These are phyloP conservation scores for Sphaerophoria taeniata DNA, from an alignment of 2,888 invertebrate species.

Conservation along the genomic window DNA sequence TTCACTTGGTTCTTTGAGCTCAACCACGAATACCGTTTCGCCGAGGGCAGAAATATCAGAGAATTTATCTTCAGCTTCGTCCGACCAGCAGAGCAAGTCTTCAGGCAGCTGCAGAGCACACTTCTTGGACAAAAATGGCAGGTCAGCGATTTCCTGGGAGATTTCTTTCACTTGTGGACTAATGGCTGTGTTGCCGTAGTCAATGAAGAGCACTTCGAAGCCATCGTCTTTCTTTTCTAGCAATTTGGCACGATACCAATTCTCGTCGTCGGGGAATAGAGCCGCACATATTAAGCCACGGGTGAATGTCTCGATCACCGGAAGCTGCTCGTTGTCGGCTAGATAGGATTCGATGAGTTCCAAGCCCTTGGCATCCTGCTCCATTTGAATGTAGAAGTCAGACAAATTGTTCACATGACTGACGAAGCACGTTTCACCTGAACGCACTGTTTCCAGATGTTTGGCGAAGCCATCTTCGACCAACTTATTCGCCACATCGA, in stretches of 20 bases:
- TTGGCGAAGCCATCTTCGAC: slow-evolving; percentile 85
- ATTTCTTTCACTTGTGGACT: slow-evolving; percentile 85
- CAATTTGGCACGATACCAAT: slow-evolving; percentile 88
- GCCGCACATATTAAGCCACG: slow-evolving; percentile 86
- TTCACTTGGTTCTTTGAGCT: slow-evolving; percentile 87
- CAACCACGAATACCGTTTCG: slow-evolving; percentile 87
- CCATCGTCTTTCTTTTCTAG: slow-evolving; percentile 84
- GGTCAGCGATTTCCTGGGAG: slow-evolving; percentile 85
- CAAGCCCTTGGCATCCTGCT: slow-evolving; percentile 85
- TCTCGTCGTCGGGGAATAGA: slow-evolving; percentile 86
- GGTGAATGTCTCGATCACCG: slow-evolving; percentile 81
- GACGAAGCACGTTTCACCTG: slow-evolving; percentile 87
- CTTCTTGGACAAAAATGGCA: slow-evolving; percentile 86
- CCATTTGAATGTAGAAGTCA: slow-evolving; percentile 92
- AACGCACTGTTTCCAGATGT: slow-evolving; percentile 84
- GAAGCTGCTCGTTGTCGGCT: slow-evolving; percentile 84
- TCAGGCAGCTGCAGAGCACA: slow-evolving; percentile 86
- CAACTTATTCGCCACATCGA: slow-evolving; percentile 86
- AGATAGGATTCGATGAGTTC: slow-evolving; percentile 86
- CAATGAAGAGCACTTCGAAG: slow-evolving; percentile 87
- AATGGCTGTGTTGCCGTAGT: slow-evolving; percentile 87
- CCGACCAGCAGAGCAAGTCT: slow-evolving; percentile 86
- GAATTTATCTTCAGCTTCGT: slow-evolving; percentile 87
- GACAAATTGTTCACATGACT: slow-evolving; percentile 89
- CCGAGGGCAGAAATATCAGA: slow-evolving; percentile 88